Conservation (phyloP, 1,140 invertebrate species). For the Sitobion miscanthi region DNA sequence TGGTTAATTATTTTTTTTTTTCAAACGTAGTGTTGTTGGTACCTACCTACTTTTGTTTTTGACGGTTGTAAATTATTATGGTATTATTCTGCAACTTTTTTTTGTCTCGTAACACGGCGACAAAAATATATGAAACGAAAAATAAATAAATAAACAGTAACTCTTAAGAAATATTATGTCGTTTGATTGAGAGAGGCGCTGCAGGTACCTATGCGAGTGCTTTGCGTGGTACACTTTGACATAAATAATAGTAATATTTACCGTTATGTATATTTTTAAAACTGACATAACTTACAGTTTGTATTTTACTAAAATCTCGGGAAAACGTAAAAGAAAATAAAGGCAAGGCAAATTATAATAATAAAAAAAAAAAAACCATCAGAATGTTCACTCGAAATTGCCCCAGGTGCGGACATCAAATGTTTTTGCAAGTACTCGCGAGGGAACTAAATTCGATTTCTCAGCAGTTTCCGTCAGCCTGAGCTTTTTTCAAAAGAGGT, state of each 20-base stretch:
- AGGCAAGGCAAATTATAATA: neutral
- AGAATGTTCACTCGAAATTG: neutral
- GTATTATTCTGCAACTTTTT: neutral
- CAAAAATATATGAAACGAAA: neutral
- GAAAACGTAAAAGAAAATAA: neutral
- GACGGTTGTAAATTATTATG: neutral
- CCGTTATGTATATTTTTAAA: neutral
- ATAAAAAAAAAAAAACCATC: neutral
- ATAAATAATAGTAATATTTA: constrained; percentile 6
- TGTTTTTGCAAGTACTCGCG: neutral
- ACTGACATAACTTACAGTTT: neutral
- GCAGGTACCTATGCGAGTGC: neutral
- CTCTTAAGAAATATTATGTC: neutral
- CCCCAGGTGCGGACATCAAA: neutral
- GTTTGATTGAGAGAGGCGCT: neutral
- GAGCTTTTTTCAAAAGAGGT: neutral
- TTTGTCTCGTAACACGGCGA: neutral
- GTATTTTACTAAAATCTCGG: neutral
- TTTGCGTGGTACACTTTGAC: neutral
- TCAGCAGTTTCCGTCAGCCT: neutral
- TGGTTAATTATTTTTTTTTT: neutral
- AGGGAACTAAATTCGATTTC: constrained; percentile 6
- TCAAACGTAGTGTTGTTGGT: neutral
- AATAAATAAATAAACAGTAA: neutral
- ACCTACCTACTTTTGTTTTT: neutral